Base-by-base conservation (phyloP, 2,113 vertebrate species). In the Acanthochromis polyacanthus region DNA sequence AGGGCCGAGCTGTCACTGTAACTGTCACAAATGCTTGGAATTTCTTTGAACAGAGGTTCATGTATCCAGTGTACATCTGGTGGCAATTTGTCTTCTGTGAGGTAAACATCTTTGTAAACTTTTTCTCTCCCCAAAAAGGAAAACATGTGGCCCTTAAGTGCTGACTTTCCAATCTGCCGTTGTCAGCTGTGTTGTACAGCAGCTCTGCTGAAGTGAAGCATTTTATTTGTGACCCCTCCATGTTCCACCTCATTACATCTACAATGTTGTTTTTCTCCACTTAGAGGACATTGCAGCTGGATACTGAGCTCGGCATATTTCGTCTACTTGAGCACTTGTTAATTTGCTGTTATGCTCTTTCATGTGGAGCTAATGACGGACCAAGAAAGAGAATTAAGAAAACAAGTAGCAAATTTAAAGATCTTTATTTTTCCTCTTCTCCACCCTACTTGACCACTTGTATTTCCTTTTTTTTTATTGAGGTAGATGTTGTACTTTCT, bases 181-280 rank as follows among this genome's bases (percentile, higher is more conserved):
- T 82, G 89, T 93, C 91, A 89, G 88, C 86, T 78, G 82, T 83
- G 88, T 80, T 79, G 82, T 52, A 79, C 82, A 81, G 56, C 80
- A 78, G 77, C 75, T 83, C 81, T 82, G 81, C 82, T 88, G 81
- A 87, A 88, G 79, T 85, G 71, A 88, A 87, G 88, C 81, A 19
- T 90, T 84, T 84, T 91, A 75, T 91, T 64, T 84, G 77, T 90
- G 91, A 92, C 87, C 84, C 83, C 25, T 73, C 80, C 71, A 56
- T 9, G 86, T 93, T 93, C 87, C 87, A 81, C 88, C 84, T 83
- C 91, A 94, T 94, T 94, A 92, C 90, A 71, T 90, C 73, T 75
- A 75, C 79, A 70, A 81, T 88, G 77, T 88, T 86, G 60, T 87
- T 82, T 88, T 91, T 80, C 74, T 89, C 74, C 59, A 63, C 75